These are phyloP conservation scores for Abrostola triplasia DNA, from an alignment of 2,888 invertebrate genomes.

Conservation along the genomic window DNA sequence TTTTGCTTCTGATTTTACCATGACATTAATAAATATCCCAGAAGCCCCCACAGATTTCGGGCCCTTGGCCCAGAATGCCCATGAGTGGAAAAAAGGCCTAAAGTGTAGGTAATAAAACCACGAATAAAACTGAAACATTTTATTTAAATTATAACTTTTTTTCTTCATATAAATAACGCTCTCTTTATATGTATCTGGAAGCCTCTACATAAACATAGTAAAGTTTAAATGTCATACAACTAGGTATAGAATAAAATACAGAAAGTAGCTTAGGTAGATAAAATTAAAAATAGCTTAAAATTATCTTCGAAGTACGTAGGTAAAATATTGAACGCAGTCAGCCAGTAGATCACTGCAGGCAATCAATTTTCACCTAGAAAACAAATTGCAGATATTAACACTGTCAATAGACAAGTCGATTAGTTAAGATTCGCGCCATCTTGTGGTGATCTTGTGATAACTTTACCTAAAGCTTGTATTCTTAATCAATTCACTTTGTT, in stretches of 20 bases:
- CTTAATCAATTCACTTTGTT: too few relatives aligned
- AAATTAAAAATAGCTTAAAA: conserved; percentile 56
- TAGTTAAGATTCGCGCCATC: conserved; percentile 9
- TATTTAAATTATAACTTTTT: conserved; percentile 83
- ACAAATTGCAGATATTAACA: conserved; percentile 52
- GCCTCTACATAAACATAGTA: conserved; percentile 84
- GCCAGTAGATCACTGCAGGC: conserved; percentile 68
- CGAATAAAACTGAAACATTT: conserved; percentile 81
- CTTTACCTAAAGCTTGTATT: conserved; percentile 5
- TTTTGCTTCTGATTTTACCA: too few relatives aligned
- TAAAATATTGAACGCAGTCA: conserved; percentile 59
- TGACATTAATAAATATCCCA: too few relatives aligned
- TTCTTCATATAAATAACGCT: conserved; percentile 83
- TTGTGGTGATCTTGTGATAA: conserved; percentile 30
- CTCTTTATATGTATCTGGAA: conserved; percentile 83
- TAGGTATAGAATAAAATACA: conserved; percentile 66
- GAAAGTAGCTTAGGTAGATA: conserved; percentile 53
- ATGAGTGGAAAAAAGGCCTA: too few relatives aligned
- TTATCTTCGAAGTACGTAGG: conserved; percentile 57
- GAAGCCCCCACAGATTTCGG: neutral
- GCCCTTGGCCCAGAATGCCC: too few relatives aligned
- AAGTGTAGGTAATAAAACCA: conserved; percentile 61
- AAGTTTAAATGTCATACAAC: conserved; percentile 66
- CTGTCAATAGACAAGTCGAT: conserved; percentile 6
- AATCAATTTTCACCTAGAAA: conserved; percentile 86